A percentile compares a stretch with the other conserved stretches of the same genome.
These are phyloP conservation scores for Pseudomyrmex sp. DNA, from an alignment of 1,140 invertebrate species.

Conservation along the genomic window DNA sequence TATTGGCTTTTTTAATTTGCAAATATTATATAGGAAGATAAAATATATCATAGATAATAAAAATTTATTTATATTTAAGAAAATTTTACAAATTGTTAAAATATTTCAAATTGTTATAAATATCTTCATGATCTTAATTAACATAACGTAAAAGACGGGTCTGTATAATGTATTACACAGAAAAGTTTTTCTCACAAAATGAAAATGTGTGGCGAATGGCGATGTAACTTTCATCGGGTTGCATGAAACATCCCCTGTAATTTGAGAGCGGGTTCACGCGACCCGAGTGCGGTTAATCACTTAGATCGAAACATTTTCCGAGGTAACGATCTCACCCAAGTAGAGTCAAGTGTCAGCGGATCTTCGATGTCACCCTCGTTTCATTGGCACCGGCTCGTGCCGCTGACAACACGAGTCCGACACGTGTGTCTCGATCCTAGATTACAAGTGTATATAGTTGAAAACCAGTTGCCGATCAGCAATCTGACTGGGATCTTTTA, in stretches of 20 bases:
- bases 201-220: neutral
- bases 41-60: slow-evolving; percentile 19
- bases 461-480: slow-evolving; percentile 20
- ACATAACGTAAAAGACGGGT: neutral
- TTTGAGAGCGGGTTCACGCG: slow-evolving; percentile 21
- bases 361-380: slow-evolving; percentile 75
- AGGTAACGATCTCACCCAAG: slow-evolving; percentile 58
- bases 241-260: slow-evolving; percentile 15
- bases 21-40: neutral
- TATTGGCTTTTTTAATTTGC: neutral
- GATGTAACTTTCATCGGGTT: slow-evolving; percentile 18
- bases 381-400: slow-evolving; percentile 38
- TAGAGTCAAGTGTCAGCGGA: slow-evolving; percentile 81
- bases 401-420: slow-evolving; percentile 25
- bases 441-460: slow-evolving; percentile 57
- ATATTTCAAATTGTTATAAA: neutral
- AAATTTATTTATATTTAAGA: neutral
- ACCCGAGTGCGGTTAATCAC: slow-evolving; percentile 54
- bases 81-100: neutral
- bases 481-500: too few relatives aligned
- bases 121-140: neutral
- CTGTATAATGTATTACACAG: neutral
- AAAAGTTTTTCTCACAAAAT: neutral
- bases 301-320: slow-evolving; percentile 61
- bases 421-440: slow-evolving; percentile 60